Percentiles rank a stretch among this genome's conserved stretches.
These are phyloP conservation scores for Listronotus oregonensis DNA, from an alignment of 1,140 invertebrate species.

Conservation along the genomic window DNA sequence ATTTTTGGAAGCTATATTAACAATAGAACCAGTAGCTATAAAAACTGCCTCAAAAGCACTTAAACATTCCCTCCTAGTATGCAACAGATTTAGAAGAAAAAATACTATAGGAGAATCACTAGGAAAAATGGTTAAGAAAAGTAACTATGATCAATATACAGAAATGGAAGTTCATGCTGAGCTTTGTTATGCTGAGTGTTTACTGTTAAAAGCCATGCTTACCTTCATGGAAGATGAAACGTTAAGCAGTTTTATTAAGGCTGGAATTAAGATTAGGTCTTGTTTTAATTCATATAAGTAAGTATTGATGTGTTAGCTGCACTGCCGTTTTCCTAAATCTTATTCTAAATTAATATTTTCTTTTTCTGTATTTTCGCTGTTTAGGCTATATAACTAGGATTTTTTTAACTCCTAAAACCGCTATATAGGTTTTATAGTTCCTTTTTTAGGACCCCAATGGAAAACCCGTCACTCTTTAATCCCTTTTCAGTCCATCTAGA, in stretches of 20 bases:
- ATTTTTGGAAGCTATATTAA: conserved; percentile 91
- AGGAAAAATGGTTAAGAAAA: conserved; percentile 79
- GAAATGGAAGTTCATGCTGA: conserved; percentile 92
- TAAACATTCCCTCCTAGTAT: conserved; percentile 77
- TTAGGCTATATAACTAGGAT: too few species aligned
- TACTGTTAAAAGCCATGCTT: conserved; percentile 85
- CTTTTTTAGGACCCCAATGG: too few species aligned
- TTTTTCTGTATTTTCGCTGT: too few species aligned
- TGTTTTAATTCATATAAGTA: conserved; percentile 83
- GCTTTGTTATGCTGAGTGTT: conserved; percentile 89
- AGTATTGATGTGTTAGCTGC: too few species aligned
- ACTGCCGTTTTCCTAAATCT: too few species aligned
- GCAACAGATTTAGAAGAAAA: conserved; percentile 73
- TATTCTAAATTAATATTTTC: too few species aligned
- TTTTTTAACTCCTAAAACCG: too few species aligned
- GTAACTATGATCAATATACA: conserved; percentile 78
- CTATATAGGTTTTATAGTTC: too few species aligned
- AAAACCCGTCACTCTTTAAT: too few species aligned
- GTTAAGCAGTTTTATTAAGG: conserved; percentile 89
- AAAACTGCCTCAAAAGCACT: conserved; percentile 72
- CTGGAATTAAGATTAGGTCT: conserved; percentile 88
- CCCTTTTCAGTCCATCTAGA: too few species aligned
- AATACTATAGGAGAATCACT: conserved; percentile 76
- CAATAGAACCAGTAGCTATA: conserved; percentile 84
- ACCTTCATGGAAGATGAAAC: conserved; percentile 96